phyloP scores from a whole-genome alignment of 53 echinoderm and acorn worm genomes.

The Temnopleurus reevesii region DNA sequence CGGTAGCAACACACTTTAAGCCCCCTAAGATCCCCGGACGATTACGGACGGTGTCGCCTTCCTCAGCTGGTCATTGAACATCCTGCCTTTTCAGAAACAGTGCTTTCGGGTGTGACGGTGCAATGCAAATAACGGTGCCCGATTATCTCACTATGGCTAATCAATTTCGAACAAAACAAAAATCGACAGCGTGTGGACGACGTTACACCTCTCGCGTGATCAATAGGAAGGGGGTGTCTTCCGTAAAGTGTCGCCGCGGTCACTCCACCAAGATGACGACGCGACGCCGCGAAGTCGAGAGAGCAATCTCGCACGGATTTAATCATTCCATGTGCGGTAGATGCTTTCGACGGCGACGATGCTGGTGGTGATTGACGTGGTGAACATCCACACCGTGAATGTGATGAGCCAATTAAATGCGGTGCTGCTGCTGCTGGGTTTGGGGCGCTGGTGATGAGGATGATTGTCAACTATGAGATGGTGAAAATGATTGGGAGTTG shows the following conservation, averaged over 20 bases:
- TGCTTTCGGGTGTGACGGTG: neutral
- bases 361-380: constrained; percentile 9
- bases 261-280: neutral
- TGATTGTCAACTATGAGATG: neutral
- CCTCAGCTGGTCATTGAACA: neutral
- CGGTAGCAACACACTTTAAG: neutral
- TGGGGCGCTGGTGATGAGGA: too few species aligned
- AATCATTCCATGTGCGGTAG: constrained; percentile 2
- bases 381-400: constrained; percentile 17
- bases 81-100: too few species aligned
- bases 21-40: neutral
- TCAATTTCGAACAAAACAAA: constrained; percentile 36
- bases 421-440: too few species aligned
- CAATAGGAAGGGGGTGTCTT: too few species aligned
- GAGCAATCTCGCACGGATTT: constrained; percentile 30
- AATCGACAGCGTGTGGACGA: neutral
- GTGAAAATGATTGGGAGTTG: neutral
- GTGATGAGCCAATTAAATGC: constrained; percentile 31
- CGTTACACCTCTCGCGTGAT: neutral
- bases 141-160: constrained; percentile 10
- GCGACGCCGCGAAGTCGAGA: constrained; percentile 32
- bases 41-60: neutral
- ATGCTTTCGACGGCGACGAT: constrained; percentile 20
- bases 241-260: neutral
- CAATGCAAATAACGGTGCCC: neutral